Evolutionary conservation across 2,113 vertebrate species (phyloP), one percentile per base, ranked within the genome.

Genomic region (Ciconia maguari): DNA sequence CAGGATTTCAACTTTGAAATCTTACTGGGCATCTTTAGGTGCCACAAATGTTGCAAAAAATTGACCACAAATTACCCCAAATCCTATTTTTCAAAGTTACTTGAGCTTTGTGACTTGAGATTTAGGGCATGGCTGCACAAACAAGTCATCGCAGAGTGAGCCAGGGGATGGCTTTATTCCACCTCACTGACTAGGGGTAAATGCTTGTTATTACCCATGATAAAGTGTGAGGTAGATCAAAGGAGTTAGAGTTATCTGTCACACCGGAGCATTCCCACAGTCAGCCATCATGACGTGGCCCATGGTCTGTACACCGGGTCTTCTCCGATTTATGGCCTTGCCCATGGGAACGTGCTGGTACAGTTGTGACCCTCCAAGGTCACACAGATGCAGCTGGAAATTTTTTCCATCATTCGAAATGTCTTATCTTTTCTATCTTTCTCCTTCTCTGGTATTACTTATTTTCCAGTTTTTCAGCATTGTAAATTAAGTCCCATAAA

Each of bases 171-270:
- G 18, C 36, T 78, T 82, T 24, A 57, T 61, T 89, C 87, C 54
- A 77, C 13, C 16, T 89, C 34, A 27, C 22, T 72, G 13, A 18
- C 44, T 61, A 18, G 62, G 42, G 16, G 24, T 62, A 72, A 80
- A 68, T 58, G 10, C 25, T 42, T 58, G 11, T 16, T 87, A 49
- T 87, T 65, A 51, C n/a, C 29, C 19, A 16, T 38, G 16, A 27
- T 14, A 29, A 10, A 0, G 0, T 69, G 25, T 38, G 68, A 81
- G 49, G n/a, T 34, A 10, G 41, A 2, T 54, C 57, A 68, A 66
- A 51, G 25, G 9, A 71, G 38, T 5, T 34, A 27, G 16, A 54
- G 19, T 65, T 64, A 36, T 17, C 54, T 77, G 41, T 62, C 49
- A 69, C 9, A 18, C 14, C 0, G 0, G 19, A 94, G 17, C 16